Base-by-base conservation (phyloP, 2,113 vertebrate species). In the Halcyon malimbica region DNA sequence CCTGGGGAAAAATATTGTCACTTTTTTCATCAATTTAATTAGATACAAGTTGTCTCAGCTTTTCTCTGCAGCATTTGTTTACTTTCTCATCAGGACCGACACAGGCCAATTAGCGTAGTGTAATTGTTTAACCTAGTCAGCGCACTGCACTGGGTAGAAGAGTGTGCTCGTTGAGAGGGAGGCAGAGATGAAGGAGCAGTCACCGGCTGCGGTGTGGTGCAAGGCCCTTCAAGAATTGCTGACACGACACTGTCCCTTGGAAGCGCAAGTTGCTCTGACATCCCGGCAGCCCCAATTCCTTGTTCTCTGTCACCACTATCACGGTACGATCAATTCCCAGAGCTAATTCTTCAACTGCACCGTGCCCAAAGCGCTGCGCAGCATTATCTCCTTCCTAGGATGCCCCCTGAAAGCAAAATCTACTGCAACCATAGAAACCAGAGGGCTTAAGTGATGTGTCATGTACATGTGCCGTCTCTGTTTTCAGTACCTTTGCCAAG, bases 21-120 rank as follows among this genome's bases (percentile, higher is more conserved):
- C 94, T 97, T 96, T 91, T 95, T 93, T 85, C 97, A 97, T 98
- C 96, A 98, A 94, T 98, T 99, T 99, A 99, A 99, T 99, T 99
- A 99, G 98, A 97, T 97, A 97, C 98, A 98, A 98, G 98, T 99
- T 98, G 98, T 99, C 98, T 98, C 97, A 96, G 98, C 98, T 98
- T 98, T 98, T 97, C 97, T 95, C 96, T 97, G 96, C 98, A 98
- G 97, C 97, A 95, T 98, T 98, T 99, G 98, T 99, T 99, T 99
- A 99, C 98, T 98, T 98, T 98, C 98, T 98, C 98, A 98, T 98
- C 98, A 99, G 98, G 97, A 98, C 96, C 98, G 98, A 98, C 98
- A 98, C 96, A 98, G 98, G 98, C 98, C 99, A 99, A 99, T 99
- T 99, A 99, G 98, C 97, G 97, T 96, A 98, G 98, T 98, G 98